Evolutionary conservation across 2,797 vertebrate genomes (phyloP).

Genomic region (Lagorchestes hirsutus): DNA sequence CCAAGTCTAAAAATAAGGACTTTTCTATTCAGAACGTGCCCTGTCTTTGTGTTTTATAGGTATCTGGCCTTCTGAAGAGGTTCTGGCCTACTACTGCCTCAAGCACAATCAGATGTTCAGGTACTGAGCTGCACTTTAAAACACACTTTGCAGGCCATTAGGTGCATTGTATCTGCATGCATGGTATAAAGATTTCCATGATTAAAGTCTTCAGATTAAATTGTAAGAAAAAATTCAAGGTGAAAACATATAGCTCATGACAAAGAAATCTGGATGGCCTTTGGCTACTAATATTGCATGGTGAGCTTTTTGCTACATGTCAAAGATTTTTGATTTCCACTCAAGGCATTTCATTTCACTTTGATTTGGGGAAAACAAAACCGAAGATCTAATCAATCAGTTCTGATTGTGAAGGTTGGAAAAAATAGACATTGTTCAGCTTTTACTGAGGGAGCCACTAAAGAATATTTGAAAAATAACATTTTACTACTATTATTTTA

Average conservation of each 20-base stretch:
- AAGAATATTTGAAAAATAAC: slow-evolving; percentile 81
- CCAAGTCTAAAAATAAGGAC: slow-evolving; percentile 50
- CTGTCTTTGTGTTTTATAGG: slow-evolving; percentile 87
- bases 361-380: slow-evolving; percentile 96
- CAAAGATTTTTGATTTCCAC: slow-evolving; percentile 98
- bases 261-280: slow-evolving; percentile 85
- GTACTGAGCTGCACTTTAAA: slow-evolving; percentile 87
- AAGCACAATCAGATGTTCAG: slow-evolving; percentile 94
- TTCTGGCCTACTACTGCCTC: slow-evolving; percentile 97
- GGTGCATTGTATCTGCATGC: slow-evolving; percentile 81
- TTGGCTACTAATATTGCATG: slow-evolving; percentile 88
- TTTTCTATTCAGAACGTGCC: slow-evolving; percentile 41
- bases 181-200: slow-evolving; percentile 76
- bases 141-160: slow-evolving; percentile 67
- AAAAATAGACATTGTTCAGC: slow-evolving; percentile 85
- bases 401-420: slow-evolving; percentile 94
- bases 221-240: slow-evolving; percentile 80
- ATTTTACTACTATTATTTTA: slow-evolving; percentile 72
- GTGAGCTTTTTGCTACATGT: slow-evolving; percentile 88
- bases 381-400: slow-evolving; percentile 93
- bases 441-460: slow-evolving; percentile 80
- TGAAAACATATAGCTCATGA: slow-evolving; percentile 86
- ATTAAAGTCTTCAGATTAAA: slow-evolving; percentile 84
- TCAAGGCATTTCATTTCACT: slow-evolving; percentile 95
- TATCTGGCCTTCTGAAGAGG: slow-evolving; percentile 98